phyloP scores from a whole-genome alignment of 2,888 invertebrate genomes.

The Geotrupes spiniger region DNA sequence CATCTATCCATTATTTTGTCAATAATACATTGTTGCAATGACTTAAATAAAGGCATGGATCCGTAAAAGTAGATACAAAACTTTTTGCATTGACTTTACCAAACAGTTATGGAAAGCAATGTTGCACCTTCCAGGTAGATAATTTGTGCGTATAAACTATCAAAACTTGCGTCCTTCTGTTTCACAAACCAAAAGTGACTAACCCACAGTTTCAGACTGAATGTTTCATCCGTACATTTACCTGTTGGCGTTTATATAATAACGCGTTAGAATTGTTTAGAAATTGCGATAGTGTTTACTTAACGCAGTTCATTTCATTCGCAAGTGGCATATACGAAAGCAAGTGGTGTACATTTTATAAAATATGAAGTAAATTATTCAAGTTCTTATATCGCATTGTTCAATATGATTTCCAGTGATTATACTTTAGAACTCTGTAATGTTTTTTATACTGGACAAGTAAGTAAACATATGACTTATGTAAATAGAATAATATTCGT shows the following conservation, averaged over 20 bases:
- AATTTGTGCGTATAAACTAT: conserved; percentile 12
- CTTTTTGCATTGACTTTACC: conserved; percentile 18
- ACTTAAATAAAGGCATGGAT: too few species aligned
- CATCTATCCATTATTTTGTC: too few species aligned
- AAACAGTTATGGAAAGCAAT: conserved; percentile 24
- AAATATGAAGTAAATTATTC: too few species aligned
- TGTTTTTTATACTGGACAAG: conserved; percentile 86
- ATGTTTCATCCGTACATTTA: conserved; percentile 10
- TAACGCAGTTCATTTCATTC: neutral
- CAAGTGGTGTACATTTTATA: too few species aligned
- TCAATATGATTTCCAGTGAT: conserved; percentile 72
- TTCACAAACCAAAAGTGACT: conserved; percentile 17
- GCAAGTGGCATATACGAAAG: too few species aligned
- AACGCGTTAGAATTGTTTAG: neutral
- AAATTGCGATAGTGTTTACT: neutral
- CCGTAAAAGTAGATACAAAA: too few species aligned
- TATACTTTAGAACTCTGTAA: conserved; percentile 84
- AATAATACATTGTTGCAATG: too few species aligned
- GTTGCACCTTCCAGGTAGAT: conserved; percentile 8
- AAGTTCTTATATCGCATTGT: too few species aligned
- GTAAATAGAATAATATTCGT: too few species aligned
- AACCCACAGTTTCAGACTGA: conserved; percentile 21
- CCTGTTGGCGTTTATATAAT: conserved; percentile 12
- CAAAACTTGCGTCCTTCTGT: conserved; percentile 23
- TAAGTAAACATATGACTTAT: conserved; percentile 47